Base-by-base conservation (phyloP, 2,888 invertebrate species). In the Parascotia fuliginaria region DNA sequence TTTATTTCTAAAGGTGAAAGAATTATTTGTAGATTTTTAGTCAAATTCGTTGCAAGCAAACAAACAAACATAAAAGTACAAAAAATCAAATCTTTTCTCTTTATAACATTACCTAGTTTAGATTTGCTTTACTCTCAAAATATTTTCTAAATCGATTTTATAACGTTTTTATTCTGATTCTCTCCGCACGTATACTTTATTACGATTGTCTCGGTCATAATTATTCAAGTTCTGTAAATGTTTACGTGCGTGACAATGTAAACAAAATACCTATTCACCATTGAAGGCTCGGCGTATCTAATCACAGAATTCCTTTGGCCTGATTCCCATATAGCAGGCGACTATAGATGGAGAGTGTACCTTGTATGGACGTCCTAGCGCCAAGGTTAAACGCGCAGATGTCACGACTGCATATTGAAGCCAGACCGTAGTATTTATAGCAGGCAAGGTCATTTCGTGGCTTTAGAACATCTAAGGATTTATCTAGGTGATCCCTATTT, bases 381-480 rank as follows among this genome's bases (percentile, higher is more conserved):
- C 29, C 73, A 78, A 80, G 79, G 79, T 69, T 74, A 60, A 65
- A 55, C 64, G 66, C 62, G 70, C 75, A 79, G 76, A 79, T 84
- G 83, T 77, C 79, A 75, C 75, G 68, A 69, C 64, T 70, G 70
- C 73, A 66, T 51, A 52, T 61, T 61, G 70, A 60, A 70, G 72
- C 64, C 69, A 65, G 38, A 77, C 76, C 77, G 73, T 73, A 60
- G 51, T 87, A 87, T 86, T 81, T 83, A 83, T 85, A 87, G 80
- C 85, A 87, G 87, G 85, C 77, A 86, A 88, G 88, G 87, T 79
- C 81, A 74, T 52, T 61, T 68, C 65, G 74, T 50, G 65, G 70
- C 65, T 70, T 50, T 57, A 55, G 55, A 56, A 64, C 55, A 61
- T 65, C 66, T 57, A 39, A 46, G 45, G n/a, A 45, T 43, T 48